Percentiles rank a stretch among this genome's conserved stretches.
Evolutionary conservation across 1,140 invertebrate genomes (phyloP).

Genomic region (Rhizoglyphus robini): DNA sequence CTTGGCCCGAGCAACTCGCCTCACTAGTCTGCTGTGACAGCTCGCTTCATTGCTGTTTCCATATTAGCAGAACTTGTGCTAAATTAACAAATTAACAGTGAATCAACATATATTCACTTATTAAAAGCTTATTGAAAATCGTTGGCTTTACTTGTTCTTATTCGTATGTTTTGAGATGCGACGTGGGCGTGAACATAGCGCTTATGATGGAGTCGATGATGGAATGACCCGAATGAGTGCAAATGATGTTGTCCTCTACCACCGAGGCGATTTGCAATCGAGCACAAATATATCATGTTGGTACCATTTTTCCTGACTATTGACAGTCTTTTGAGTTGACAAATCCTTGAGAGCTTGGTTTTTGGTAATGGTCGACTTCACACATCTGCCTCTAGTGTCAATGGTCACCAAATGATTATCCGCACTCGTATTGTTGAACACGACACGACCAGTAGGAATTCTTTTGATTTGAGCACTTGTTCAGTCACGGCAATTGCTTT

Average conservation of each 20-base stretch:
- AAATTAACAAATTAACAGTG: no score
- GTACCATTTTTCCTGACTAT: constrained; percentile 41
- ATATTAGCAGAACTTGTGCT: no score
- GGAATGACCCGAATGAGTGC: constrained; percentile 54
- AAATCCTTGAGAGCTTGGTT: not conserved
- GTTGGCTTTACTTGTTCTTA: no score
- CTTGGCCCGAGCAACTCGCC: no score
- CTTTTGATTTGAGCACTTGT: not conserved
- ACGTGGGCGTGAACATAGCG: not conserved
- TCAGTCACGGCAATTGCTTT: not conserved
- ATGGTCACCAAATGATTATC: constrained; percentile 7
- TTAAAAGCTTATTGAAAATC: no score
- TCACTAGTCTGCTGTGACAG: no score
- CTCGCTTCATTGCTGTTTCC: no score
- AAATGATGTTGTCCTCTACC: constrained; percentile 51
- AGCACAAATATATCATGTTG: constrained; percentile 52
- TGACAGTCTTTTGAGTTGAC: not conserved
- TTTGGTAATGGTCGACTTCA: not conserved
- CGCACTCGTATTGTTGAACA: constrained; percentile 2
- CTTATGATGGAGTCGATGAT: constrained; percentile 25
- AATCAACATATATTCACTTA: no score
- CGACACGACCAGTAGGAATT: constrained; percentile 4
- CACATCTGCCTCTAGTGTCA: constrained; percentile 2
- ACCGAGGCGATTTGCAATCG: constrained; percentile 51
- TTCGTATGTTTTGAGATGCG: not conserved